These are phyloP conservation scores for Miltochrista miniata DNA, from an alignment of 2,888 invertebrate species.

Conservation along the genomic window DNA sequence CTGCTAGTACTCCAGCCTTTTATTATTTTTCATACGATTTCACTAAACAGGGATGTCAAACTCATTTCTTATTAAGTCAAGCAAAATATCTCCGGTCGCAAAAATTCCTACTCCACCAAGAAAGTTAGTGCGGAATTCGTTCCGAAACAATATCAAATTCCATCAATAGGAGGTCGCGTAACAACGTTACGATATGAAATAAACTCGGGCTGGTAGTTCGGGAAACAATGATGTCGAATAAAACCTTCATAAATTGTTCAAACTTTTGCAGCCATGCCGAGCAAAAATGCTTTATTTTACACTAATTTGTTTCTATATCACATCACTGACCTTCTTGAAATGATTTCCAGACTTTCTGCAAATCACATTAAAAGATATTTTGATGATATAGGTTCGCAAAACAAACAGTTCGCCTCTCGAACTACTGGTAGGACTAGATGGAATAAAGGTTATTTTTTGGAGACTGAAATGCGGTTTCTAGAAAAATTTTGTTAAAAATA, in stretches of 20 bases:
- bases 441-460: too few relatives aligned
- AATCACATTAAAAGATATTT: too few relatives aligned
- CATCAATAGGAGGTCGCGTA: conserved; percentile 29
- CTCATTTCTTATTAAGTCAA: conserved; percentile 16
- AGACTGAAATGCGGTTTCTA: too few relatives aligned
- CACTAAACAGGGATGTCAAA: conserved; percentile 5
- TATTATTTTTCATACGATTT: conserved; percentile 6
- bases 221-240: background rate
- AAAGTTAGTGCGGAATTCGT: conserved; percentile 17
- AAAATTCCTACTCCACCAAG: conserved; percentile 16
- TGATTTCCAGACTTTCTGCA: too few relatives aligned
- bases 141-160: conserved; percentile 33
- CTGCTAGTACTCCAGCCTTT: background rate
- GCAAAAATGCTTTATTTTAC: too few relatives aligned
- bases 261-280: background rate
- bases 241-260: background rate
- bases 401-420: too few relatives aligned
- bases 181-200: conserved; percentile 29
- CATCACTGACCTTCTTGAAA: too few relatives aligned
- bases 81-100: conserved; percentile 12
- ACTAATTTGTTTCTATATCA: too few relatives aligned
- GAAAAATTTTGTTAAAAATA: too few relatives aligned
- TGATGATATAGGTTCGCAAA: too few relatives aligned
- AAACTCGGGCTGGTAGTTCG: conserved; percentile 28
- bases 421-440: too few relatives aligned